phyloP scores from a whole-genome alignment of 2,113 vertebrate genomes.

The Pavo muticus region DNA sequence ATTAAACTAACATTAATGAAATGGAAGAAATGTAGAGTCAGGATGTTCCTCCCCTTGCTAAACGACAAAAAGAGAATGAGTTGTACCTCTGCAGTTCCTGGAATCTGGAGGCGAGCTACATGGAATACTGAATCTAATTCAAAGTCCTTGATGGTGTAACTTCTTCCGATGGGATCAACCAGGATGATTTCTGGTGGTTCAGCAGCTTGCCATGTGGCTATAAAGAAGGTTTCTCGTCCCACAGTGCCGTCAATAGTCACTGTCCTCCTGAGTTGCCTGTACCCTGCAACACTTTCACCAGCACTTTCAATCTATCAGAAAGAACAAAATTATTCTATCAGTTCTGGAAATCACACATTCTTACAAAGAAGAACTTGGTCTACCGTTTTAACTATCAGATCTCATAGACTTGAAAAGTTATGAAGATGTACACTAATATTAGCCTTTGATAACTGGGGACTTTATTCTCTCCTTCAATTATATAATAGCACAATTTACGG shows the following conservation, averaged over 20 bases:
- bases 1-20: neutral
- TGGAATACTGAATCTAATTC: neutral
- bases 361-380: neutral
- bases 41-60: neutral
- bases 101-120: conserved; percentile 57
- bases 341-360: neutral
- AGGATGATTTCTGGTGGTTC: conserved; percentile 49
- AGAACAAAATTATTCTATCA: neutral
- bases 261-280: conserved; percentile 38
- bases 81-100: conserved; percentile 72
- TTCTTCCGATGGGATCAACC: conserved; percentile 60
- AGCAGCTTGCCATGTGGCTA: conserved; percentile 61
- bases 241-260: conserved; percentile 67
- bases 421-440: neutral
- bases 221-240: conserved; percentile 76
- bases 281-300: neutral
- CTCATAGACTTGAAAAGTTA: neutral
- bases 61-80: neutral
- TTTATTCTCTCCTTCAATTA: neutral
- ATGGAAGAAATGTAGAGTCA: neutral
- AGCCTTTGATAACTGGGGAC: neutral
- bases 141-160: conserved; percentile 54
- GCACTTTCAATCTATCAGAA: conserved; percentile 72
- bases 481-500: neutral
- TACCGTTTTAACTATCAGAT: neutral